phyloP scores from a whole-genome alignment of 2,797 vertebrate species.

The Craterocephalus amniculus region DNA sequence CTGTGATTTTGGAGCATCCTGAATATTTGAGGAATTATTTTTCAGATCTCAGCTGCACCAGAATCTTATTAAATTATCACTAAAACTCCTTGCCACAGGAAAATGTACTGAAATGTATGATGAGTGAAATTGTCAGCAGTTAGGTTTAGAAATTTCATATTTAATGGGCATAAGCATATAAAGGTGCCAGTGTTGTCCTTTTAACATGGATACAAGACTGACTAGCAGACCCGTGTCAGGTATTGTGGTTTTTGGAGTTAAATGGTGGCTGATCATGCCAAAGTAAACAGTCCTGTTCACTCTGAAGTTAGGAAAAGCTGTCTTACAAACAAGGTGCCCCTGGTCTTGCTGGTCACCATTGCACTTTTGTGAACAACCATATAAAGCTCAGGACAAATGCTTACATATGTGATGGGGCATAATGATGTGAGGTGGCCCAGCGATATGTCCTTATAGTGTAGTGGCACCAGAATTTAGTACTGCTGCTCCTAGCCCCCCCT shows the following conservation, averaged over 20 bases:
- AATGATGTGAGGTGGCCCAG: constrained; percentile 28
- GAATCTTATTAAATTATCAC: constrained; percentile 4
- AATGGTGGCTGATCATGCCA: constrained; percentile 49
- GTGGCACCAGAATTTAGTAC: constrained; percentile 21
- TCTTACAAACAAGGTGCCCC: constrained; percentile 24
- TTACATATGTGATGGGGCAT: constrained; percentile 15
- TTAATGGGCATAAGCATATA: constrained; percentile 14
- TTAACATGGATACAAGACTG: not conserved
- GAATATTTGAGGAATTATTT: not conserved
- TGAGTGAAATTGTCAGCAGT: constrained; percentile 14
- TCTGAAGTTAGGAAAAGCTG: constrained; percentile 28
- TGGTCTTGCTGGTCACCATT: constrained; percentile 20
- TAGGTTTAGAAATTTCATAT: constrained; percentile 22
- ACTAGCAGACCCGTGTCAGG: constrained; percentile 2
- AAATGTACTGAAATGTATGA: not conserved
- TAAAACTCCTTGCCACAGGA: not conserved
- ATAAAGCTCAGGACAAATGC: constrained; percentile 59
- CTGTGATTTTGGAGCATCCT: not conserved
- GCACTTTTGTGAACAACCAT: constrained; percentile 35
- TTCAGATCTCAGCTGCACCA: not conserved
- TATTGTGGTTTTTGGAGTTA: constrained; percentile 36
- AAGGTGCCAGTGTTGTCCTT: constrained; percentile 2
- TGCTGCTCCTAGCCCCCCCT: constrained; percentile 34
- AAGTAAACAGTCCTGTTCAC: constrained; percentile 44
- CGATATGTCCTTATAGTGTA: constrained; percentile 11